These are phyloP conservation scores for Melospiza melodia DNA, from an alignment of 2,113 vertebrate species.

Conservation along the genomic window DNA sequence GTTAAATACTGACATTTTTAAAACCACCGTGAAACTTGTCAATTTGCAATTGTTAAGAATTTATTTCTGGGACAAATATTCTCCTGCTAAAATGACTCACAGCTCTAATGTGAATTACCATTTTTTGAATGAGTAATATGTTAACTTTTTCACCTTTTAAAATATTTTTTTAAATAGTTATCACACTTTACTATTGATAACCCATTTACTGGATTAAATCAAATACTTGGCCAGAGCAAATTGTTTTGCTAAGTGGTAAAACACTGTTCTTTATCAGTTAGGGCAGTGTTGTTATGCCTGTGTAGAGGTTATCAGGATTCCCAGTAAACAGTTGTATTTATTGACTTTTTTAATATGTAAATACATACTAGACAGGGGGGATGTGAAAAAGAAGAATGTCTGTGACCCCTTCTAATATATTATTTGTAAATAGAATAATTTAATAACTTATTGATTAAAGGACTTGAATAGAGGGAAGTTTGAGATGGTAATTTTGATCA, in stretches of 20 bases:
- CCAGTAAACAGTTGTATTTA: not conserved
- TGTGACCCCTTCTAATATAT: not conserved
- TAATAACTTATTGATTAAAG: not conserved
- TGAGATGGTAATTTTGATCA: not conserved
- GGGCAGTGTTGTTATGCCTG: not conserved
- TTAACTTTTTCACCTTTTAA: conserved; percentile 6
- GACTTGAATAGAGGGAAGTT: not conserved
- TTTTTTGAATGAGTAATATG: conserved; percentile 25
- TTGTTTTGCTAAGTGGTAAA: not conserved
- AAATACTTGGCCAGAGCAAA: not conserved
- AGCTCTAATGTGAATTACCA: not conserved
- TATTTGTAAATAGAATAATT: not conserved
- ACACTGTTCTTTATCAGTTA: not conserved
- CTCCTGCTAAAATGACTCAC: conserved; percentile 38
- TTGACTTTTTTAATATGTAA: not conserved
- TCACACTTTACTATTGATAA: not conserved
- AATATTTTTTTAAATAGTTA: not conserved
- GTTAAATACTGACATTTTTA: conserved; percentile 30
- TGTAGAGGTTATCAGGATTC: not conserved
- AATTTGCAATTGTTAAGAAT: conserved; percentile 25
- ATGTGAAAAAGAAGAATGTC: not conserved
- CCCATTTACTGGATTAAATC: not conserved
- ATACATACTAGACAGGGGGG: not conserved
- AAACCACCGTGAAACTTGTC: conserved; percentile 5
- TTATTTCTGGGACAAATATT: conserved; percentile 49